Evolutionary conservation across 2,888 invertebrate species (phyloP).

Genomic region (Chaetoderma sp.): DNA sequence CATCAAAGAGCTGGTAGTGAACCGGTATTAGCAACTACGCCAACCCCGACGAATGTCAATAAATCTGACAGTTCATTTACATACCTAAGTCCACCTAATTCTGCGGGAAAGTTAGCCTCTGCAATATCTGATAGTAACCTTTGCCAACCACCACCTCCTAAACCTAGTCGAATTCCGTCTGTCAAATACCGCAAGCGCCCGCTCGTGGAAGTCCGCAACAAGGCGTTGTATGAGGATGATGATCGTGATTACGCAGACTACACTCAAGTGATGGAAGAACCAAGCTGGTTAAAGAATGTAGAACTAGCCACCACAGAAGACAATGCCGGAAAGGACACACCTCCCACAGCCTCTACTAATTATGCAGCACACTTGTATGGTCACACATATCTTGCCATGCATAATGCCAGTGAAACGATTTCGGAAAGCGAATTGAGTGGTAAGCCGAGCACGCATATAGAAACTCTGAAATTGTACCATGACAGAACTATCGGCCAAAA

Average conservation of each 20-base stretch:
- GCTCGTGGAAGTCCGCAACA: constrained; percentile 53
- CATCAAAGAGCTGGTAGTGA: constrained; percentile 59
- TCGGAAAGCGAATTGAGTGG: constrained; percentile 45
- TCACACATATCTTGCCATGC: neutral
- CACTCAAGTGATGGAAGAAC: constrained; percentile 58
- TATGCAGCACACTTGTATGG: neutral
- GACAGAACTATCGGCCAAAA: neutral
- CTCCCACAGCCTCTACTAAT: neutral
- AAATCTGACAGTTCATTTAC: neutral
- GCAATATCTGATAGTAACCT: constrained; percentile 58
- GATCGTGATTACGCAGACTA: constrained; percentile 65
- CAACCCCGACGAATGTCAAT: constrained; percentile 15
- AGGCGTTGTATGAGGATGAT: constrained; percentile 54
- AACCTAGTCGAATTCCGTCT: constrained; percentile 71
- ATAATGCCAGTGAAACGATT: constrained; percentile 1
- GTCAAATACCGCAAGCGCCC: constrained; percentile 60
- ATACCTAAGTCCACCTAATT: constrained; percentile 3
- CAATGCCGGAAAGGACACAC: neutral
- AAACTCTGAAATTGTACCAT: neutral
- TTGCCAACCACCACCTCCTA: constrained; percentile 65
- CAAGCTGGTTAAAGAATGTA: constrained; percentile 51
- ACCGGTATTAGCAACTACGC: constrained; percentile 49
- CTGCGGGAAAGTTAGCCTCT: constrained; percentile 31
- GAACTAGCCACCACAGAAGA: constrained; percentile 5
- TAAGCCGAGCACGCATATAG: neutral